These are phyloP conservation scores for Tamias sibiricus DNA, from an alignment of 2,113 vertebrate genomes.

Conservation along the genomic window DNA sequence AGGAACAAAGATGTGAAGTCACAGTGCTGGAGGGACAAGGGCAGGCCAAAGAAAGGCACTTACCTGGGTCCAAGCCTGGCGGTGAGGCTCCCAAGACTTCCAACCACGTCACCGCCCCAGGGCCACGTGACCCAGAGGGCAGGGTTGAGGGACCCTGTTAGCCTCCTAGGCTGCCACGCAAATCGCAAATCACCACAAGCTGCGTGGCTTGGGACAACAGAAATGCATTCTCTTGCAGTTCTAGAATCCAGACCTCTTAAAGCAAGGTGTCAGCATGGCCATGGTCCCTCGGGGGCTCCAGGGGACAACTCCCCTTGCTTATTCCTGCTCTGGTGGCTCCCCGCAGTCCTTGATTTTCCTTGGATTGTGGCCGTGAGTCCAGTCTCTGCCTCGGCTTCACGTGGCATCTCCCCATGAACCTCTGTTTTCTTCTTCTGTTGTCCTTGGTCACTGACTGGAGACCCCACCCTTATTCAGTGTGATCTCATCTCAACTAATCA, in stretches of 20 bases:
- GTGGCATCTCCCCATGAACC: accelerated
- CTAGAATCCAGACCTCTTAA: background rate
- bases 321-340: background rate
- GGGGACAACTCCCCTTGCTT: background rate
- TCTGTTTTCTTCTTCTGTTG: background rate
- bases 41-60: background rate
- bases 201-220: background rate
- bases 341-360: accelerated
- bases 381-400: background rate
- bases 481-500: background rate
- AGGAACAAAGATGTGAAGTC: slow-evolving; percentile 48
- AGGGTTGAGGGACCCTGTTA: background rate
- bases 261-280: background rate
- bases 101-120: background rate
- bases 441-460: accelerated
- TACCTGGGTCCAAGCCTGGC: background rate
- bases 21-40: background rate
- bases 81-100: background rate
- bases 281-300: accelerated
- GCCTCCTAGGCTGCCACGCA: background rate
- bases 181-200: no score
- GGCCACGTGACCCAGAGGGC: background rate
- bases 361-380: accelerated
- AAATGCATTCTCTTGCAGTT: background rate
- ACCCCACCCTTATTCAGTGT: accelerated